phyloP scores from a whole-genome alignment of 2,888 invertebrate species.

The Octodonta nipae region DNA sequence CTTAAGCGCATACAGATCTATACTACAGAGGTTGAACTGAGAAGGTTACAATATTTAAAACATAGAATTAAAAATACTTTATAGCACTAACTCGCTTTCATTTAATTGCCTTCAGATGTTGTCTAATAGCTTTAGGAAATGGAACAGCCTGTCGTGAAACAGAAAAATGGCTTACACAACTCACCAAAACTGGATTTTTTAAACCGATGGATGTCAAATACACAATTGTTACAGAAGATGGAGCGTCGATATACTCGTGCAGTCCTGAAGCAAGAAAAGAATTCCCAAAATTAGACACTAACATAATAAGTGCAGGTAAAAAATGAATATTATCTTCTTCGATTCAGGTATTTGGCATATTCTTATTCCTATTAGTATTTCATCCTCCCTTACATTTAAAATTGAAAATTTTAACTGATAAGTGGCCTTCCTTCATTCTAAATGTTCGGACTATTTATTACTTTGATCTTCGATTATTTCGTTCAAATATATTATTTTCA shows the following conservation, averaged over 20 bases:
- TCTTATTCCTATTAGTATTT: no score
- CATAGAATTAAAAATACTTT: no score
- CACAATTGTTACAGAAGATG: constrained; percentile 79
- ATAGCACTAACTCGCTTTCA: not conserved
- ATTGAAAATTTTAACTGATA: no score
- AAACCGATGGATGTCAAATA: constrained; percentile 48
- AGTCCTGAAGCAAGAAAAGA: constrained; percentile 74
- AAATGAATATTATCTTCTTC: not conserved
- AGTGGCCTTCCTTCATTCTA: no score
- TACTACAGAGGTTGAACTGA: no score
- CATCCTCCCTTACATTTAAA: no score
- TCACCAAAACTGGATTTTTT: constrained; percentile 45
- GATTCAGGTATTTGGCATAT: not conserved
- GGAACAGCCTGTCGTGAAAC: constrained; percentile 83
- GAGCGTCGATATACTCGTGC: constrained; percentile 86
- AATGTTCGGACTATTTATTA: no score
- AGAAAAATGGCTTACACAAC: constrained; percentile 54
- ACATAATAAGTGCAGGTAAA: constrained; percentile 61
- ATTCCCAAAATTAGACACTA: constrained; percentile 71
- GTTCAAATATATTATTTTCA: no score
- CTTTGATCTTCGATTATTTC: no score
- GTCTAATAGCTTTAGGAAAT: constrained; percentile 78
- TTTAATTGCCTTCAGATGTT: constrained; percentile 42
- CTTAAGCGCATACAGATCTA: no score
- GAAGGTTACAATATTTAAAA: no score